Conservation (phyloP, 2,888 invertebrate genomes). For the Camponotus fellah region DNA sequence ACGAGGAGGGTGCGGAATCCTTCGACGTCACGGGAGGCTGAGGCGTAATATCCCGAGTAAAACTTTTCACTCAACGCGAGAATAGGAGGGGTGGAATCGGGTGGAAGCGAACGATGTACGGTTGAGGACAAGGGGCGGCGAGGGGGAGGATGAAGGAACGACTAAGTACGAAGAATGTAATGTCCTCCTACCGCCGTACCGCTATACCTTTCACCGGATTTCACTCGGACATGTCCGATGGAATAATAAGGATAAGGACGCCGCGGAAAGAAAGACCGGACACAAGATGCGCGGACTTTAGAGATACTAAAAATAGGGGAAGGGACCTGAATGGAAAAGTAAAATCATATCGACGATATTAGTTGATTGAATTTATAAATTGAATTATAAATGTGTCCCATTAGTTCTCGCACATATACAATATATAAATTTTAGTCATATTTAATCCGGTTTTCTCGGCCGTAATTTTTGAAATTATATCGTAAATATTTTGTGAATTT, state of each 20-base stretch:
- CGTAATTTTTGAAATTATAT: neutral
- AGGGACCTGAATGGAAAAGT: conserved; percentile 18
- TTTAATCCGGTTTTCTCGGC: neutral
- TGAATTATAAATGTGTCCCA: no score
- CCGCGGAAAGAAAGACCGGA: conserved; percentile 68
- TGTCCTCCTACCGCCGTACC: conserved; percentile 78
- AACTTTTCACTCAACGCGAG: conserved; percentile 85
- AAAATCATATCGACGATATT: neutral
- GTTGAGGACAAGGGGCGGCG: conserved; percentile 58
- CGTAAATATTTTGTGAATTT: neutral
- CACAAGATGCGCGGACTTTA: conserved; percentile 52
- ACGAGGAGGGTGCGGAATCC: conserved; percentile 70
- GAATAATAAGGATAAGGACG: conserved; percentile 83
- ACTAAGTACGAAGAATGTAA: conserved; percentile 84
- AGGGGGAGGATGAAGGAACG: conserved; percentile 65
- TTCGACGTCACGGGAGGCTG: conserved; percentile 73
- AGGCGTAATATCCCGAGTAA: conserved; percentile 84
- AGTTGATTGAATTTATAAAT: neutral
- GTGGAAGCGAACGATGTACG: conserved; percentile 65
- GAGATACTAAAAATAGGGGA: conserved; percentile 4
- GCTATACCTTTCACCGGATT: conserved; percentile 80
- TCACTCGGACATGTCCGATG: conserved; percentile 80
- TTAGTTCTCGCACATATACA: neutral
- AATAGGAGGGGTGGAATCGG: conserved; percentile 69
- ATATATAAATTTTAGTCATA: neutral